These are phyloP conservation scores for Drosophila neonasuta DNA, from an alignment of 2,888 invertebrate species.

Conservation along the genomic window DNA sequence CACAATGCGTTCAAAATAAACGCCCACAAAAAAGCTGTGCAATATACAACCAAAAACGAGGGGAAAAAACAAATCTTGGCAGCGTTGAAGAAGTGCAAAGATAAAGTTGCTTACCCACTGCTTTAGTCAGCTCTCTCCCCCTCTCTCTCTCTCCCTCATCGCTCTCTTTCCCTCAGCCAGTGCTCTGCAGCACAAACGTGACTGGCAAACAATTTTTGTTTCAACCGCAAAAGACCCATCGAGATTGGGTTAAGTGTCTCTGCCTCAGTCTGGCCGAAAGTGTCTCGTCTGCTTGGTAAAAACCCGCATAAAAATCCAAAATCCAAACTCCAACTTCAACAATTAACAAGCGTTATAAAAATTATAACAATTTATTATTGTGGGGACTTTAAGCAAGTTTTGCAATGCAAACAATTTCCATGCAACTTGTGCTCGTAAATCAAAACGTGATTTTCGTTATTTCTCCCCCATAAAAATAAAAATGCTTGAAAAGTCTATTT, in stretches of 20 bases:
- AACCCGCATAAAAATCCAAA: conserved; percentile 46
- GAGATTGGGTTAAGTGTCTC: conserved; percentile 51
- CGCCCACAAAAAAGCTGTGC: conserved; percentile 58
- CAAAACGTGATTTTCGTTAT: conserved; percentile 39
- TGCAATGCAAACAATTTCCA: conserved; percentile 26
- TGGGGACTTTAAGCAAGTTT: conserved; percentile 15
- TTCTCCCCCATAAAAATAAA: conserved; percentile 14
- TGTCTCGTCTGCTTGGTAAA: conserved; percentile 21
- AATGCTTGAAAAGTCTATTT: conserved; percentile 37
- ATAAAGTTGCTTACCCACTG: conserved; percentile 43
- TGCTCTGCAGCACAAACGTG: conserved; percentile 66
- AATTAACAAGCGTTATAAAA: conserved; percentile 38
- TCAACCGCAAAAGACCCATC: conserved; percentile 53
- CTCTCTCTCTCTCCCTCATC: neutral
- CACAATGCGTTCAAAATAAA: conserved; percentile 63
- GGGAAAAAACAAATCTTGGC: conserved; percentile 32
- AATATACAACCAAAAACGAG: neutral
- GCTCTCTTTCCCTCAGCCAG: neutral
- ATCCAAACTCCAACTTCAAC: conserved; percentile 10
- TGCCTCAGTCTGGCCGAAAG: conserved; percentile 4
- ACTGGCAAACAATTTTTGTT: conserved; percentile 70
- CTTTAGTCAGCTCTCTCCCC: conserved; percentile 8
- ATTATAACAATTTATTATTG: conserved; percentile 45
- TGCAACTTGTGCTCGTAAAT: conserved; percentile 54
- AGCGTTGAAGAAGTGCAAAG: conserved; percentile 59